Conservation (phyloP, 2,888 invertebrate genomes). For the Drosophila yooni region DNA sequence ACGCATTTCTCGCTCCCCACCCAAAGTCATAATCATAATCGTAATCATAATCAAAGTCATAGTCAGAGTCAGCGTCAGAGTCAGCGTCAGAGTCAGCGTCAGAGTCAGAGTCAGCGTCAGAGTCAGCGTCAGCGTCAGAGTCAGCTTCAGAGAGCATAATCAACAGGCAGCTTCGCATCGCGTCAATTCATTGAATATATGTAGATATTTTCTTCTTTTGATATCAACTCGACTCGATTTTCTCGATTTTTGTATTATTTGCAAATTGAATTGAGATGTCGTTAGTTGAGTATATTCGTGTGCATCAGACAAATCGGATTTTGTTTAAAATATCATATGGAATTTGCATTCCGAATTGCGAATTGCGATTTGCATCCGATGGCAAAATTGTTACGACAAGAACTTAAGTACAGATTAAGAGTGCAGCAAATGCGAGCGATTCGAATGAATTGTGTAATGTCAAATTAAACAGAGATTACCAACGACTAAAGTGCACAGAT, state of each 20-base stretch:
- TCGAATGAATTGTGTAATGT: slow-evolving; percentile 22
- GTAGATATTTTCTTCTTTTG: slow-evolving; percentile 8
- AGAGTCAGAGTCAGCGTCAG: slow-evolving; percentile 36
- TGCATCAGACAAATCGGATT: slow-evolving; percentile 74
- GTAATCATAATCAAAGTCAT: slow-evolving; percentile 46
- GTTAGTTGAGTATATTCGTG: slow-evolving; percentile 44
- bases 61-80: slow-evolving; percentile 40
- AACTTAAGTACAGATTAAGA: slow-evolving; percentile 43
- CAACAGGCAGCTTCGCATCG: slow-evolving; percentile 49
- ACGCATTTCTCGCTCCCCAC: slow-evolving; percentile 20
- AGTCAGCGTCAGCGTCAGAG: slow-evolving; percentile 35
- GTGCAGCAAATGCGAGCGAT: slow-evolving; percentile 14
- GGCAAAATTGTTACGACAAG: slow-evolving; percentile 28
- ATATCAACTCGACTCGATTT: slow-evolving; percentile 13
- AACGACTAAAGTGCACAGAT: neutral
- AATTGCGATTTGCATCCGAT: slow-evolving; percentile 41
- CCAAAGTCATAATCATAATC: slow-evolving; percentile 58
- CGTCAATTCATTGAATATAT: slow-evolving; percentile 17
- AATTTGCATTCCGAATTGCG: slow-evolving; percentile 65
- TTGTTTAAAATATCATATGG: slow-evolving; percentile 61
- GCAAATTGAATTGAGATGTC: slow-evolving; percentile 78
- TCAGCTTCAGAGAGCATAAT: slow-evolving; percentile 62
- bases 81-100: slow-evolving; percentile 30
- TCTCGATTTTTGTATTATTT: slow-evolving; percentile 69
- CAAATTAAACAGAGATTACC: slow-evolving; percentile 6